Conservation (phyloP, 2,888 invertebrate genomes). For the Pegoplata infirma region DNA sequence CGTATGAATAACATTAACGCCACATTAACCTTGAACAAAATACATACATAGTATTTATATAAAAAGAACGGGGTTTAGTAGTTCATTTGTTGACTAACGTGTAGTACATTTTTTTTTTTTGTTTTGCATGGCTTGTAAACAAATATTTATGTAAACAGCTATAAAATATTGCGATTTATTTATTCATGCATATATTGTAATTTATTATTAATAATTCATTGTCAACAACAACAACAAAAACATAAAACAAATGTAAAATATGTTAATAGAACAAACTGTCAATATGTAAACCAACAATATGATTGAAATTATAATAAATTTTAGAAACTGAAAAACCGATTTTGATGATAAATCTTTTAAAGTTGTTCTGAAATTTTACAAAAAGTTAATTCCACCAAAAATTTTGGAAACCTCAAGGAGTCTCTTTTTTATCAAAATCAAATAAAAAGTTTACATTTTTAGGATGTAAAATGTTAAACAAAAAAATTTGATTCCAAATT, state of each 20-base stretch:
- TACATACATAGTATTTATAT: too few species aligned
- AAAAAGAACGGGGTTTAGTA: background rate
- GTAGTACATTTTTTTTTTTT: background rate
- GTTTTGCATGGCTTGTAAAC: too few species aligned
- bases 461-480: too few species aligned
- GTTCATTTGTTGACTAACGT: background rate
- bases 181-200: background rate
- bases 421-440: too few species aligned
- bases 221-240: conserved; percentile 21
- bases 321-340: too few species aligned
- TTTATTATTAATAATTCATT: conserved; percentile 15
- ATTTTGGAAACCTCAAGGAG: too few species aligned
- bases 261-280: conserved; percentile 8
- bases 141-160: background rate
- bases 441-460: too few species aligned
- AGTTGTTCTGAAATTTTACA: too few species aligned
- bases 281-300: background rate
- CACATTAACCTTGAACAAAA: background rate
- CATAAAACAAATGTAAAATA: background rate
- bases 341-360: too few species aligned
- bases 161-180: background rate
- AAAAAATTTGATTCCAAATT: too few species aligned
- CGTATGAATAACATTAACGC: background rate
- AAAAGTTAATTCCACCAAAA: too few species aligned
- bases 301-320: too few species aligned